Base-by-base conservation (phyloP, 2,113 vertebrate genomes). In the Dipodomys merriami region DNA sequence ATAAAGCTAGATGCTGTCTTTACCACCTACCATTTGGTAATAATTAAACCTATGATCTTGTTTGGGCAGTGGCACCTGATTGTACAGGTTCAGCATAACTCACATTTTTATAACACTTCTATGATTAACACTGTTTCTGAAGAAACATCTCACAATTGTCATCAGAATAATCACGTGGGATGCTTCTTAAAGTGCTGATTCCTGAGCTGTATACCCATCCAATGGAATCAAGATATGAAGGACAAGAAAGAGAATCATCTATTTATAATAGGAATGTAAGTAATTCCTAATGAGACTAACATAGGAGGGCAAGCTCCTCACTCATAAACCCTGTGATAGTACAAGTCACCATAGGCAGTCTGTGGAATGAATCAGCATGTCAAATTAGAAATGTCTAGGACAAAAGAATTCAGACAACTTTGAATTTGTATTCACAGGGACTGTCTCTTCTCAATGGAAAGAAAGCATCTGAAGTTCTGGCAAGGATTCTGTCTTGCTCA, bases 371-470 rank as follows among this genome's bases (percentile, higher is more conserved):
- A 73, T 68, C 69, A 23, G 67, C 13, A 39, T 0, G 1, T 65
- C 29, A 67, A 27, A 20, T 46, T 0, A 86, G 76, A 83, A 71
- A 35, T 35, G 76, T 71, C 39, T 60, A 91, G 46, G 64, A 62
- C n/a, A 89, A 35, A 44, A 89, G n/a, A 78, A 85, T 10, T 82
- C 68, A 46, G 77, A 64, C 5, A 73, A 60, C 88, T 86, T 74
- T n/a, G 4, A 5, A 8, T 46, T 84, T 27, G 30, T 44, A 80
- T 20, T 67, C 23, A 33, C 30, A 29, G 29, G 74, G 30, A 73
- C 53, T 15, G 29, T 69, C n/a, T 73, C 78, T 73, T 68, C 20
- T 91, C 12, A 8, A 7, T 0, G 23, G 64, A 9, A 79, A 80
- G 79, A 33, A 93, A 67, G 22, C 91, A 49, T 15, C 25, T 16